These are phyloP conservation scores for Notodonta dromedarius DNA, from an alignment of 2,888 invertebrate genomes.

Conservation along the genomic window DNA sequence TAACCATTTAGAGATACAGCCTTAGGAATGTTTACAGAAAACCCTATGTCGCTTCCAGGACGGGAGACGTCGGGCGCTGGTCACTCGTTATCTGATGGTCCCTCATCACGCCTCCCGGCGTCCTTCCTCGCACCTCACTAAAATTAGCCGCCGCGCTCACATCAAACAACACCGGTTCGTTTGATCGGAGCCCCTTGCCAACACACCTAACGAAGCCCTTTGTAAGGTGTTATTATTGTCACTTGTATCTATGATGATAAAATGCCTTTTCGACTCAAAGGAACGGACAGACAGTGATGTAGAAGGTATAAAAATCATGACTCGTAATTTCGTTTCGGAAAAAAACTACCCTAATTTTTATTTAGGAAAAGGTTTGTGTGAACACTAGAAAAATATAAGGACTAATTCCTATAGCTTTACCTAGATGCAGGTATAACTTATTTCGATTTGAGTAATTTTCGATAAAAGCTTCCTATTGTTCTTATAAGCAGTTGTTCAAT, in stretches of 20 bases:
- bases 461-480: too few relatives aligned
- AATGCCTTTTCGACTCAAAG: neutral
- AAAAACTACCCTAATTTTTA: too few relatives aligned
- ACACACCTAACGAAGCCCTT: constrained; percentile 22
- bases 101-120: constrained; percentile 24
- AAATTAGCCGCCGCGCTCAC: constrained; percentile 27
- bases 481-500: too few relatives aligned
- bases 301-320: too few relatives aligned
- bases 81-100: constrained; percentile 51
- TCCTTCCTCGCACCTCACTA: constrained; percentile 28
- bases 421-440: too few relatives aligned
- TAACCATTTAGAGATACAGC: too few relatives aligned
- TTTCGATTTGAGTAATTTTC: too few relatives aligned
- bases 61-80: constrained; percentile 19
- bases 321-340: too few relatives aligned
- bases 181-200: constrained; percentile 21
- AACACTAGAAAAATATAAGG: too few relatives aligned
- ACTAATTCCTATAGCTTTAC: too few relatives aligned
- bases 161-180: constrained; percentile 28
- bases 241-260: constrained; percentile 14
- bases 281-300: too few relatives aligned
- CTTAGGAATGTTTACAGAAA: neutral
- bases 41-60: constrained; percentile 4
- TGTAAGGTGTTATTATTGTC: constrained; percentile 16
- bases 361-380: too few relatives aligned